Percentiles rank a stretch among this genome's conserved stretches.
These are phyloP conservation scores for Helobdella robusta DNA, from an alignment of 2,888 invertebrate genomes.

Conservation along the genomic window DNA sequence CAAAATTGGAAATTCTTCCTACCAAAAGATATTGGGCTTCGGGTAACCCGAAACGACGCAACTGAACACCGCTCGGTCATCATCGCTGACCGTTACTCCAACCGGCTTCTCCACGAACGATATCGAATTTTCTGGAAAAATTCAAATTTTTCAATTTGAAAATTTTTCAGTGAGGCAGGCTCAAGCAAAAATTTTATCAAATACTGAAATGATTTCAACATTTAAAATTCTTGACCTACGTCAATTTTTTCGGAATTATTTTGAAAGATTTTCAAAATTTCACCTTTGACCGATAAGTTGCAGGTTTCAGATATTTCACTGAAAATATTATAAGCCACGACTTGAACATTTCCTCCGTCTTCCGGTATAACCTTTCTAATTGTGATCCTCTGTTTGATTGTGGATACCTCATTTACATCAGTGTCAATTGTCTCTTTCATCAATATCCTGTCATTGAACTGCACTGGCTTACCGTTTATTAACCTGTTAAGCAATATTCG, in stretches of 20 bases:
- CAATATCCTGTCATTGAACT: not conserved
- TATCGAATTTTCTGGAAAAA: too few species aligned
- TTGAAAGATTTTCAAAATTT: not conserved
- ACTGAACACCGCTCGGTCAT: not conserved
- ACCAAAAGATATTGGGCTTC: not conserved
- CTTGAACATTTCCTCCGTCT: conserved; percentile 1
- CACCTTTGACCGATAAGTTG: not conserved
- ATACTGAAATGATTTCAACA: not conserved
- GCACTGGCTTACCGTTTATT: not conserved
- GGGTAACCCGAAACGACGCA: not conserved
- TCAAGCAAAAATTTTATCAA: not conserved
- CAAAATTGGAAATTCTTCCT: too few species aligned
- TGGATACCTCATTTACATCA: not conserved
- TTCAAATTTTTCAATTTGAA: not conserved
- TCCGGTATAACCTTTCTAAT: not conserved
- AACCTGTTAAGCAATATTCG: not conserved
- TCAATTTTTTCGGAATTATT: too few species aligned
- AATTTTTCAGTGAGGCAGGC: not conserved
- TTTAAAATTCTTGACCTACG: too few species aligned
- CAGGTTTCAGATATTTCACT: not conserved
- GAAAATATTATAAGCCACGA: conserved; percentile 9
- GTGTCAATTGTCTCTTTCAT: not conserved
- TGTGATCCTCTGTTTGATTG: too few species aligned
- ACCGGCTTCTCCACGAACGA: too few species aligned
- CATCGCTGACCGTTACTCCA: not conserved